Percentiles rank a stretch among this genome's conserved stretches.
Evolutionary conservation across 2,888 invertebrate species (phyloP).

Genomic region (Prostheceraeus crozeri): DNA sequence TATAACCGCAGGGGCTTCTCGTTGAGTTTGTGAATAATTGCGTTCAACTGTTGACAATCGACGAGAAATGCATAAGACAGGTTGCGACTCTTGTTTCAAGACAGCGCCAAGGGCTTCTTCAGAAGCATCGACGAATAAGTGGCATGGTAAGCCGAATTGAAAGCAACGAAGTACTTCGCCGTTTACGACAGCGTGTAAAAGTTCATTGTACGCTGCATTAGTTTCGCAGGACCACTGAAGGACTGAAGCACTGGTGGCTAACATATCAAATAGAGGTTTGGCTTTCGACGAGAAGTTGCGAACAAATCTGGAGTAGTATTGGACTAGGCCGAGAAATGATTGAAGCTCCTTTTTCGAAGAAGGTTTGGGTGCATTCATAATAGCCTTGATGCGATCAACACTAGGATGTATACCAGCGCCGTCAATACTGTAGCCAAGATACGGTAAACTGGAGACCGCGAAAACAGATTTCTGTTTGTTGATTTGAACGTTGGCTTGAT

Average conservation of each 20-base stretch:
- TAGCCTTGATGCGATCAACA: neutral
- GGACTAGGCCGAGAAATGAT: neutral
- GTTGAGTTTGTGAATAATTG: conserved; percentile 10
- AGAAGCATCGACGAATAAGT: conserved; percentile 1
- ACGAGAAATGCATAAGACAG: conserved; percentile 4
- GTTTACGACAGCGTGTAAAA: conserved; percentile 10
- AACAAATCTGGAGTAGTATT: conserved; percentile 26
- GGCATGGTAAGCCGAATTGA: neutral
- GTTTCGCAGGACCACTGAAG: neutral
- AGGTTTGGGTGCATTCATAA: conserved; percentile 8
- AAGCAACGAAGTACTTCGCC: conserved; percentile 14
- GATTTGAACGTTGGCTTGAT: conserved; percentile 12
- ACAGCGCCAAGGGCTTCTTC: conserved; percentile 15
- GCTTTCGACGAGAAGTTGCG: conserved; percentile 3
- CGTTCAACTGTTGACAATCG: conserved; percentile 4
- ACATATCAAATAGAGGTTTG: conserved; percentile 16
- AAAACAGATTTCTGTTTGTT: conserved; percentile 10
- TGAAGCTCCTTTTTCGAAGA: neutral
- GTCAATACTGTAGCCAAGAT: neutral
- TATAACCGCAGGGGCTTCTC: conserved; percentile 5
- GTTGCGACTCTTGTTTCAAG: conserved; percentile 17
- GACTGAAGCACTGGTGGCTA: no score
- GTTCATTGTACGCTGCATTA: conserved; percentile 7
- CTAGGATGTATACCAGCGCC: neutral
- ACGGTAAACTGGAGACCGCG: neutral